Conservation (phyloP, 2,888 invertebrate species). For the Tillus elongatus region DNA sequence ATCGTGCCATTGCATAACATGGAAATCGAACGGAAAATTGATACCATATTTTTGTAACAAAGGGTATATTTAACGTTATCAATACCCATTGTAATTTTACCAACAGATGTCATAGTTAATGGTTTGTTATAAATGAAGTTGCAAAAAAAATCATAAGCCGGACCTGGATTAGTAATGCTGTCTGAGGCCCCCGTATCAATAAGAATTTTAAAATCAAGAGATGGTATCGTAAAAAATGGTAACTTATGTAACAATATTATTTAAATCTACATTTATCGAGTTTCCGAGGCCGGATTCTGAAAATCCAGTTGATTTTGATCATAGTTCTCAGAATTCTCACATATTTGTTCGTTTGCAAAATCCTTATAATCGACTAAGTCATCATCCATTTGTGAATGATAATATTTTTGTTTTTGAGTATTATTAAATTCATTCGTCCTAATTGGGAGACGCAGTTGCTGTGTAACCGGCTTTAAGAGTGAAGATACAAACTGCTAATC, state of each 20-base stretch:
- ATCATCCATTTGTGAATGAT: no score
- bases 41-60: slow-evolving; percentile 14
- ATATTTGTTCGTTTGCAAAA: no score
- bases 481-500: no score
- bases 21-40: slow-evolving; percentile 7
- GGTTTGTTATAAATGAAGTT: slow-evolving; percentile 11
- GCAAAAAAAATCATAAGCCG: slow-evolving; percentile 13
- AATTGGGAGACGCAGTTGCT: no score
- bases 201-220: slow-evolving; percentile 13
- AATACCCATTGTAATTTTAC: slow-evolving; percentile 12
- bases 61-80: no score
- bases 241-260: slow-evolving; percentile 16
- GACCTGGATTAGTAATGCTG: slow-evolving; percentile 13
- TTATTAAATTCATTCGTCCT: no score
- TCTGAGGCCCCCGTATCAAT: slow-evolving; percentile 15
- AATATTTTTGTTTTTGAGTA: no score
- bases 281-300: slow-evolving; percentile 12
- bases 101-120: slow-evolving; percentile 14
- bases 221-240: slow-evolving; percentile 14
- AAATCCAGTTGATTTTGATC: no score
- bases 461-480: no score
- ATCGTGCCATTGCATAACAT: no score
- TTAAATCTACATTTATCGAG: slow-evolving; percentile 9
- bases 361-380: no score
- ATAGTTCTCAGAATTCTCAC: no score